These are phyloP conservation scores for Aphelenchoides bicaudatus DNA, from an alignment of 2,888 invertebrate genomes.

Conservation along the genomic window DNA sequence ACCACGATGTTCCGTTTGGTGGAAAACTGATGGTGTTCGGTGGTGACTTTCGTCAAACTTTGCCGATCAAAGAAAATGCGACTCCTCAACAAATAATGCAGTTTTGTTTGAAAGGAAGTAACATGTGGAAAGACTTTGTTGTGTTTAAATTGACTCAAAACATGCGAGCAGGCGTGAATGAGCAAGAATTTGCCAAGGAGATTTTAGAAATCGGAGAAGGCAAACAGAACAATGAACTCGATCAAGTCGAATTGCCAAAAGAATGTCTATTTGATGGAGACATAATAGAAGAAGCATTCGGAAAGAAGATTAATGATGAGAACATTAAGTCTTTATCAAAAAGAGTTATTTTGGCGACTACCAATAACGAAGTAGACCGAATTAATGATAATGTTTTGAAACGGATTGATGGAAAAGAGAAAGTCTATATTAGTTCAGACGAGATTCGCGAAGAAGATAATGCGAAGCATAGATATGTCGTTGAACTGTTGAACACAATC, in stretches of 20 bases:
- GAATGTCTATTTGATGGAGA: background rate
- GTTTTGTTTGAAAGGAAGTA: constrained; percentile 4
- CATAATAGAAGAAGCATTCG: constrained; percentile 7
- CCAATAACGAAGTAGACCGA: constrained; percentile 12
- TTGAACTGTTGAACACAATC: background rate
- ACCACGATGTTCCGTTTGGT: constrained; percentile 11
- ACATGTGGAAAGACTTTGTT: constrained; percentile 22
- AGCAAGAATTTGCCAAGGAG: constrained; percentile 26
- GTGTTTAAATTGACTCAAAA: constrained; percentile 24
- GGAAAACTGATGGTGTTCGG: constrained; percentile 30
- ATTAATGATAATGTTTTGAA: constrained; percentile 12
- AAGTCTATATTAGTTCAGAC: constrained; percentile 5
- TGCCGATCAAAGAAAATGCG: too few relatives aligned
- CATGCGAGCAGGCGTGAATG: constrained; percentile 25
- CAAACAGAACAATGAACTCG: constrained; percentile 1
- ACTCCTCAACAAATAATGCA: background rate
- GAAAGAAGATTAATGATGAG: background rate
- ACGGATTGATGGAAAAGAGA: constrained; percentile 1
- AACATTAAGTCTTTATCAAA: background rate
- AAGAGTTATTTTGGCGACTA: constrained; percentile 11
- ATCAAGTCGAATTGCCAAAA: background rate
- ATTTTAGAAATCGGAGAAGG: constrained; percentile 30
- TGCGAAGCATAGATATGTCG: constrained; percentile 5
- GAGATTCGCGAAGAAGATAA: constrained; percentile 1
- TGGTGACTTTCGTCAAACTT: constrained; percentile 25